Conservation (phyloP, 2,113 vertebrate genomes). For the Oenanthe oenanthe region DNA sequence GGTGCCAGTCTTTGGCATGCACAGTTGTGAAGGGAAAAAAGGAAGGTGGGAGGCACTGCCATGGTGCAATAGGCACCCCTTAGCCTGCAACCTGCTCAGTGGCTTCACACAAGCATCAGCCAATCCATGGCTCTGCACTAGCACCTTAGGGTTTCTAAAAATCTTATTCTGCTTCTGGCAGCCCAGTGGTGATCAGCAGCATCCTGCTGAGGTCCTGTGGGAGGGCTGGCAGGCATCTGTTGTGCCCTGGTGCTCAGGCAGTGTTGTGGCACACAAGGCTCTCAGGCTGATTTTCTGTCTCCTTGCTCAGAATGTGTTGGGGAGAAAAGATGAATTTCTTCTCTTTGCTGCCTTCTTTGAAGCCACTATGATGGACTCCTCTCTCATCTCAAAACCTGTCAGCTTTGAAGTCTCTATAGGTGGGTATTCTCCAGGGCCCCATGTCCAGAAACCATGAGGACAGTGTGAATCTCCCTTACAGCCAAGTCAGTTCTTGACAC, state of each 20-base stretch:
- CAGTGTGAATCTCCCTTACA: not conserved
- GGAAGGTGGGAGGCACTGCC: not conserved
- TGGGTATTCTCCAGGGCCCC: slow-evolving; percentile 39
- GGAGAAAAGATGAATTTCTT: slow-evolving; percentile 86
- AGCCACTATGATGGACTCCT: slow-evolving; percentile 89
- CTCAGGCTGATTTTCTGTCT: not conserved
- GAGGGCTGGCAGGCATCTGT: not conserved
- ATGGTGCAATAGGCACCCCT: not conserved
- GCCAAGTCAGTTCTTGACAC: not conserved
- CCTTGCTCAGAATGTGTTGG: slow-evolving; percentile 79
- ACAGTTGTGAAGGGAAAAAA: not conserved
- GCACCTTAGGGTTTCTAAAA: not conserved
- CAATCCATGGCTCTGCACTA: not conserved
- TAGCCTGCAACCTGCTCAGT: not conserved
- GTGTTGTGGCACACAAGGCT: not conserved
- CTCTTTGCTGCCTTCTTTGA: slow-evolving; percentile 91
- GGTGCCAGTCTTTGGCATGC: not conserved
- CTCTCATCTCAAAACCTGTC: slow-evolving; percentile 78
- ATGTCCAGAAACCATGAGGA: not conserved
- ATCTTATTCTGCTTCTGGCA: not conserved
- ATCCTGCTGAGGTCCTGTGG: not conserved
- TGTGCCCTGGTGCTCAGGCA: not conserved
- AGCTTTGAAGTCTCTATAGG: slow-evolving; percentile 92
- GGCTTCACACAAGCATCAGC: not conserved
- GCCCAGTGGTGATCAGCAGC: not conserved